Percentiles rank a stretch among this genome's conserved stretches.
Evolutionary conservation across 2,888 invertebrate species (phyloP).

Genomic region (Chrysomela aeneicollis): DNA sequence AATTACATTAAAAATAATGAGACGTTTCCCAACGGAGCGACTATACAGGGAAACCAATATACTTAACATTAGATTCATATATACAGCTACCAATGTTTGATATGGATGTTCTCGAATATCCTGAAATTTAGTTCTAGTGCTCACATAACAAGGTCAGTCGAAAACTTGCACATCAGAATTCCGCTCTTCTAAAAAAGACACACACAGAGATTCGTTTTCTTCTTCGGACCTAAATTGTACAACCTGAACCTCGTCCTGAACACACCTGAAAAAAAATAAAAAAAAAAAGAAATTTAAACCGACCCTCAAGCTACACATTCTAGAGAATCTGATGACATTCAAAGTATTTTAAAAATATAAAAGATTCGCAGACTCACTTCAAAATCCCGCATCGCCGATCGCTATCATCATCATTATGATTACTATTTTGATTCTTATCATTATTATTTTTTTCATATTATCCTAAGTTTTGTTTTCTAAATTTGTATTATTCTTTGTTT

Average conservation of each 20-base stretch:
- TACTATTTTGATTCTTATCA: too few species aligned
- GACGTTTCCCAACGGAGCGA: background rate
- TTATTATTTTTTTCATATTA: too few species aligned
- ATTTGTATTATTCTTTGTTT: too few species aligned
- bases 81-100: background rate
- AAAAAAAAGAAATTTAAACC: too few species aligned
- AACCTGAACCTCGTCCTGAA: background rate
- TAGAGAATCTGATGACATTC: conserved; percentile 1
- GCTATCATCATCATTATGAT: too few species aligned
- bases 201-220: background rate
- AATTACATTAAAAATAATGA: background rate
- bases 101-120: background rate
- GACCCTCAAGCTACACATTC: background rate
- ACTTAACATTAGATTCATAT: background rate
- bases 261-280: background rate
- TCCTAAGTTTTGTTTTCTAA: too few species aligned
- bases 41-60: background rate
- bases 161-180: background rate
- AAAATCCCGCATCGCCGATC: too few species aligned
- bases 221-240: background rate
- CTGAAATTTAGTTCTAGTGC: background rate
- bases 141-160: background rate
- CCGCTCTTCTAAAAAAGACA: background rate
- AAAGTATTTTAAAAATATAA: background rate
- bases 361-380: too few species aligned